Evolutionary conservation across 2,888 invertebrate species (phyloP).

Genomic region (Pterobdella sp.): DNA sequence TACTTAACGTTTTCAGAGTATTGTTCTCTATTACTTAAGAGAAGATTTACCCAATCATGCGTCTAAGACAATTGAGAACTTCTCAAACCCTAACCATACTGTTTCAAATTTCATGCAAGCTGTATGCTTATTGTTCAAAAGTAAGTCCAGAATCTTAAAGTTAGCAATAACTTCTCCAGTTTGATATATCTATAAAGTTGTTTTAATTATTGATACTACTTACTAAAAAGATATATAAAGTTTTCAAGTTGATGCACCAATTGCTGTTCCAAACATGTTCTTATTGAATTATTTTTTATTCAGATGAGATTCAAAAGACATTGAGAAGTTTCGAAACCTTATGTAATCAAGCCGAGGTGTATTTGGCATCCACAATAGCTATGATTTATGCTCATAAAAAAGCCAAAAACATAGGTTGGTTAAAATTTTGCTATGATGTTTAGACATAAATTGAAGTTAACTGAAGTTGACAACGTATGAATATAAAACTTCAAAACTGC

Average conservation of each 20-base stretch:
- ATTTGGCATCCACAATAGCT: not conserved
- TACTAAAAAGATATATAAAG: no score
- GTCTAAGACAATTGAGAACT: not conserved
- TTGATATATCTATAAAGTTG: no score
- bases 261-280: no score
- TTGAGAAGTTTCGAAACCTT: not conserved
- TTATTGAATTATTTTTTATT: no score
- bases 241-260: no score
- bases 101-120: not conserved
- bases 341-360: not conserved
- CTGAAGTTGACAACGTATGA: no score
- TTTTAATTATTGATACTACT: no score
- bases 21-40: not conserved
- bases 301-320: not conserved
- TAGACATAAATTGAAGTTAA: not conserved
- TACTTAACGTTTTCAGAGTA: not conserved
- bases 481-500: no score
- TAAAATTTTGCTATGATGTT: not conserved
- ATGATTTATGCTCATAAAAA: not conserved
- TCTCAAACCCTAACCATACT: not conserved
- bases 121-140: not conserved
- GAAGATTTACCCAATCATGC: conserved; percentile 1
- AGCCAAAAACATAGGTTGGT: not conserved
- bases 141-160: no score
- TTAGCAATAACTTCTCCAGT: no score